Base-by-base conservation (phyloP, 2,888 invertebrate species). In the Eupsilia transversa region DNA sequence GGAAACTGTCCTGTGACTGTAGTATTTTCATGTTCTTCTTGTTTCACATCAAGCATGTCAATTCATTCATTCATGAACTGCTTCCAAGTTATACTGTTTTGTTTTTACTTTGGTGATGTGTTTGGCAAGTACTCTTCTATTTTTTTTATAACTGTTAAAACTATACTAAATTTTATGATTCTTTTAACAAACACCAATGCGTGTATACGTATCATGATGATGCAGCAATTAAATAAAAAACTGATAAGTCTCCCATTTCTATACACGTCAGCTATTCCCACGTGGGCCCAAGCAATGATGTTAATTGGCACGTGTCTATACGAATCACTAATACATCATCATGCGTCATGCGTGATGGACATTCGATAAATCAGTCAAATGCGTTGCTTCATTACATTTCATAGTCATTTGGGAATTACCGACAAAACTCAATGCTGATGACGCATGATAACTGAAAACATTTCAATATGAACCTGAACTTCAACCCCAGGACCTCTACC, bases 361-460 rank as follows among this genome's bases (percentile, higher is more conserved):
- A 49, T 49, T 4, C 72, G 59, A 56, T 82, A 59, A 76, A 77
- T 68, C 54, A 35, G 17, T 72, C n/a, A 41, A 20, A 23, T 35
- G 56, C 35, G 54, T 46, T 12, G n/a, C 57, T 72, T 59, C 46
- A 64, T 82, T 80, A 60, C 68, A 72, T 66, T 52, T 43, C 54
- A 10, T 52, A 23, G 12, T 23, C 23, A 27, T 80, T 43, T 52
- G 78, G 52, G 61, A 43, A 30, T 81, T 30, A 35, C 14, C 0
- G 46, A 46, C 17, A 3, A 6, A 46, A 33, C 30, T 64, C 14
- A 46, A 46, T 27, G n/a, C 23, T 33, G 20, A 33, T 46, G 27
- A 27, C 14, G 27, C 12, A 3, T 10, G n/a, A n/a, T n/a, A n/a
- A n/a, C n/a, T n/a, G n/a, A n/a, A 30, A 56, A 20, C 2, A 17